These are phyloP conservation scores for Rhabdomys dilectus DNA, from an alignment of 2,113 vertebrate genomes.

Conservation along the genomic window DNA sequence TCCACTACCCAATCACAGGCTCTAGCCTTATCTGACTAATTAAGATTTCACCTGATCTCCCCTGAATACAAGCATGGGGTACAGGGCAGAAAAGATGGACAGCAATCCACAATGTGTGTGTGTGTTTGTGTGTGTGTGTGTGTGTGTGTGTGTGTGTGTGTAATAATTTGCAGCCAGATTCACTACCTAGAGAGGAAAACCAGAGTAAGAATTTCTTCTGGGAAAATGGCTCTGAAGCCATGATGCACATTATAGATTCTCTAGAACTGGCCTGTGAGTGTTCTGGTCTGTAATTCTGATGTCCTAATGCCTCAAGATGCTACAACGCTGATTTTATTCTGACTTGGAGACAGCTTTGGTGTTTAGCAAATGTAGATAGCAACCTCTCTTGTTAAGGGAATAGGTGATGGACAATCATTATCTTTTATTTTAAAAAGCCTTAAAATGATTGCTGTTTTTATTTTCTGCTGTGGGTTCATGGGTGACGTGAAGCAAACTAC, in stretches of 20 bases:
- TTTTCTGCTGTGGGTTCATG: background rate
- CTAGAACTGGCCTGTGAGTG: background rate
- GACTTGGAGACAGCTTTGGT: background rate
- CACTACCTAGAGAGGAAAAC: background rate
- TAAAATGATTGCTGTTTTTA: background rate
- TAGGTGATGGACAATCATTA: background rate
- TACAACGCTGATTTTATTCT: background rate
- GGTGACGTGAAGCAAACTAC: background rate
- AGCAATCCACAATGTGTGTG: no score
- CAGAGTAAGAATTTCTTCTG: background rate
- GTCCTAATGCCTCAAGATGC: background rate
- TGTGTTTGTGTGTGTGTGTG: no score
- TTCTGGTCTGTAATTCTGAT: background rate
- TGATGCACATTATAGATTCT: background rate
- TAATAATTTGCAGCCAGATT: background rate
- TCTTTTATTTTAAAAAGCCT: background rate
- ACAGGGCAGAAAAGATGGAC: no score
- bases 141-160: no score
- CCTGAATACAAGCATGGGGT: no score
- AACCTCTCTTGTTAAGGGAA: background rate
- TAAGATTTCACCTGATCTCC: no score
- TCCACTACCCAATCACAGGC: no score
- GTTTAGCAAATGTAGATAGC: background rate
- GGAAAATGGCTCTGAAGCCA: background rate
- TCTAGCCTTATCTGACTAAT: no score